Percentiles rank a stretch among this genome's conserved stretches.
Evolutionary conservation across 1,140 invertebrate genomes (phyloP).

Genomic region (Apolygus lucorum): DNA sequence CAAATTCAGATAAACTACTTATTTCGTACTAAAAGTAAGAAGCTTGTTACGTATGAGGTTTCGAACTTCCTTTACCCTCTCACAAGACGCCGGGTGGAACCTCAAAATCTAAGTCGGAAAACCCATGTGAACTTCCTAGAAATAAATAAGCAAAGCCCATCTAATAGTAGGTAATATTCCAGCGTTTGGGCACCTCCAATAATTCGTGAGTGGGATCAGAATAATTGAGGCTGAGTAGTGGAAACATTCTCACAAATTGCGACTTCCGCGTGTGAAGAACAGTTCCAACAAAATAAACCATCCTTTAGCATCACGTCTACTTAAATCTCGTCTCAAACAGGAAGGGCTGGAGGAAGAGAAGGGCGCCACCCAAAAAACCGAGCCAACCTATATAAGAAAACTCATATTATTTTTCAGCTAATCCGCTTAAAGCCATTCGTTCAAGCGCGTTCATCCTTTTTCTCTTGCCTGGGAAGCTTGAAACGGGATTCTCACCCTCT

Average conservation of each 20-base stretch:
- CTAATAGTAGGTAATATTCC: no score
- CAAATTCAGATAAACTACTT: no score
- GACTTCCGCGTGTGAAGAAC: neutral
- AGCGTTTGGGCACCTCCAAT: no score
- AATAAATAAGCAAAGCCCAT: no score
- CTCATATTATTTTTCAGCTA: slow-evolving; percentile 17
- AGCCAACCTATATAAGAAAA: neutral
- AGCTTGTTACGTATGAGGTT: no score
- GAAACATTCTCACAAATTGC: neutral
- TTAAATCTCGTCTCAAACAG: neutral
- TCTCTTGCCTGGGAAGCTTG: neutral
- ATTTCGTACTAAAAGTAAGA: no score
- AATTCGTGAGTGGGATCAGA: no score
- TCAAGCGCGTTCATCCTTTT: neutral
- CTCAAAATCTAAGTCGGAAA: no score
- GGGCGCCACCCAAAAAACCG: neutral
- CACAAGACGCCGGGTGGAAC: no score
- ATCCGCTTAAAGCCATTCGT: slow-evolving; percentile 12
- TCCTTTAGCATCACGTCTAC: neutral
- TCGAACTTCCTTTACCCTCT: no score
- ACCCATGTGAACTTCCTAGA: no score
- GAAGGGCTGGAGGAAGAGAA: neutral
- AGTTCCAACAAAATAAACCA: neutral
- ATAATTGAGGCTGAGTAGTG: neutral
- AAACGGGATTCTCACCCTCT: neutral